Evolutionary conservation across 1,140 invertebrate genomes (phyloP), one percentile per base, ranked within the genome.

Genomic region (Wasmannia auropunctata): DNA sequence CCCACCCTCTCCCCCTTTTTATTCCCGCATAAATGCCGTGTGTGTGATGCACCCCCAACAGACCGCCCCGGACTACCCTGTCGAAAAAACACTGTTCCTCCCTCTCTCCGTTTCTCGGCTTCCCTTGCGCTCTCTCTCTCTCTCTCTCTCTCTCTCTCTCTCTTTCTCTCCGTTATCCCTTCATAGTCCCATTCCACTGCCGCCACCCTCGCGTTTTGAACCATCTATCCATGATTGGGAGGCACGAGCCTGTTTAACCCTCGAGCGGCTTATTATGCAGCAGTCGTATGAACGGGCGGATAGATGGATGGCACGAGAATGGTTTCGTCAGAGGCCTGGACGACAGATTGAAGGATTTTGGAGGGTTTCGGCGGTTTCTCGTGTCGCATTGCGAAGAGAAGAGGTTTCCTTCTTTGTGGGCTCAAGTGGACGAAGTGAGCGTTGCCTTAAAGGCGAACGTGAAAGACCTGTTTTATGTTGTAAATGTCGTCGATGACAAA

Each of bases 41-140:
- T 91, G 89, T 91, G 90, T 72, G 86, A 92, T 91, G 92, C 91
- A 91, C 86, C 91, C 90, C 87, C 92, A 91, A 92, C 91, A 92
- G 86, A 92, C 91, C 91, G 90, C 88, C 91, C 88, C 86, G 63
- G 72, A 86, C 90, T 86, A 83, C 74, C 51, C 87, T 87, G 84
- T 77, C 83, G 86, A 88, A 88, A 86, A 90, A 88, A 90, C 86
- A 89, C 67, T 56, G 56, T 49, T 74, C 63, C 16, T 72, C 62
- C 70, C 76, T 72, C 51, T 31, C 43, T 56, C 40, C 34, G 2
- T 56, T 4, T 49, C 34, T 54, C n/a, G 4, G 49, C 37, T 34
- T 3, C 34, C 16, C 31, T n/a, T n/a, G n/a, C n/a, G n/a, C n/a
- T 46, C 43, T 46, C 43, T 72, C 25, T 25, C 51, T 51, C 43